A percentile compares a stretch with the other conserved stretches of the same genome.
Evolutionary conservation across 2,888 invertebrate genomes (phyloP).

Genomic region (Erpobdella octoculata): DNA sequence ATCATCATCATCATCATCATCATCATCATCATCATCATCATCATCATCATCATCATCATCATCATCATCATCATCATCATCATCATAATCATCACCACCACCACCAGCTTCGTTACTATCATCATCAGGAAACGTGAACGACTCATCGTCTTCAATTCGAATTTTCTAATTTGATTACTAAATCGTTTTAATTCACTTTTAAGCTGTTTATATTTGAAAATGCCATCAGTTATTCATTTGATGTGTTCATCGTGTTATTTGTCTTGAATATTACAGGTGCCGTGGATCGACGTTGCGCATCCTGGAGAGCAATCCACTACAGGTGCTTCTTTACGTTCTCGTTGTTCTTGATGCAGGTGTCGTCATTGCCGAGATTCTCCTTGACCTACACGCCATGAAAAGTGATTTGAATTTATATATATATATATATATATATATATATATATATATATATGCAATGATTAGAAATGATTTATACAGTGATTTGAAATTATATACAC

Average conservation of each 20-base stretch:
- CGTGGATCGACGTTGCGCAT: constrained; percentile 29
- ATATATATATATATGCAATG: neutral
- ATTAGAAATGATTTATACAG: neutral
- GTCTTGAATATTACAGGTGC: constrained; percentile 28
- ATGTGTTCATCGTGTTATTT: too few relatives aligned
- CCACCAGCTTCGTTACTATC: too few relatives aligned
- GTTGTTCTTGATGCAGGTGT: constrained; percentile 32
- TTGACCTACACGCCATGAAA: constrained; percentile 33
- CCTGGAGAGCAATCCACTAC: constrained; percentile 31
- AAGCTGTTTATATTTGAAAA: too few relatives aligned
- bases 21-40: neutral
- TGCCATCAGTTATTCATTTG: too few relatives aligned
- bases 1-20: constrained; percentile 1
- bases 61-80: too few relatives aligned
- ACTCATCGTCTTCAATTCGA: too few relatives aligned
- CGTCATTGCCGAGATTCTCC: constrained; percentile 31
- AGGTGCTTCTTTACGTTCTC: constrained; percentile 29
- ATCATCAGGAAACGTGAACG: too few relatives aligned
- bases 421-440: too few relatives aligned
- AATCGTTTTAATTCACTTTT: too few relatives aligned
- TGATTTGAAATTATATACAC: neutral
- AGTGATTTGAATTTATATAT: constrained; percentile 12
- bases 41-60: neutral
- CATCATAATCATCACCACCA: too few relatives aligned
- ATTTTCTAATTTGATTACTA: too few relatives aligned